These are phyloP conservation scores for Anguilla pacifica DNA, from an alignment of 2,797 vertebrate species.

Conservation along the genomic window DNA sequence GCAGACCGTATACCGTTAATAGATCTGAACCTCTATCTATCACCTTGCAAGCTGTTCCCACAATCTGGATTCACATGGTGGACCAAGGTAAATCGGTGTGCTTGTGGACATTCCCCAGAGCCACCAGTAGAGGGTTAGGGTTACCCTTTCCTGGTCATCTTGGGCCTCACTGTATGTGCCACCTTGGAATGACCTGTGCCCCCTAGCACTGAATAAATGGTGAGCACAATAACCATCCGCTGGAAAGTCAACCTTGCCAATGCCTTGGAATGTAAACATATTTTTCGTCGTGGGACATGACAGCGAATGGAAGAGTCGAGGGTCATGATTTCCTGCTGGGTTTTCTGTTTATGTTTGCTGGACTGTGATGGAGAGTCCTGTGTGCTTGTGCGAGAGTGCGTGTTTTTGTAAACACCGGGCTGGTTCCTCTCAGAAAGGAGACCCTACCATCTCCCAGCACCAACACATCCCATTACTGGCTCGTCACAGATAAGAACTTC, in stretches of 20 bases:
- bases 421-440: neutral
- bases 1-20: neutral
- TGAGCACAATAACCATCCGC: neutral
- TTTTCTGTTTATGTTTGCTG: slow-evolving; percentile 8
- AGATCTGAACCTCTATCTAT: neutral
- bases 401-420: neutral
- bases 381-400: too few species aligned
- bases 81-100: neutral
- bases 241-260: neutral
- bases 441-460: neutral
- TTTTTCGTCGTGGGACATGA: neutral
- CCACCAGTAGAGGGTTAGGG: neutral
- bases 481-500: neutral
- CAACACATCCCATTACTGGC: neutral
- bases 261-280: neutral
- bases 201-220: neutral
- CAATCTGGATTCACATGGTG: neutral
- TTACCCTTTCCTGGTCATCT: neutral
- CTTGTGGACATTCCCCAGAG: neutral
- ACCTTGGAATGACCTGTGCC: neutral
- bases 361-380: neutral
- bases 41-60: neutral
- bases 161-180: neutral
- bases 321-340: neutral
- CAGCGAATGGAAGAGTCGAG: neutral